phyloP scores from a whole-genome alignment of 2,797 vertebrate species.

The Cephalopachus bancanus region DNA sequence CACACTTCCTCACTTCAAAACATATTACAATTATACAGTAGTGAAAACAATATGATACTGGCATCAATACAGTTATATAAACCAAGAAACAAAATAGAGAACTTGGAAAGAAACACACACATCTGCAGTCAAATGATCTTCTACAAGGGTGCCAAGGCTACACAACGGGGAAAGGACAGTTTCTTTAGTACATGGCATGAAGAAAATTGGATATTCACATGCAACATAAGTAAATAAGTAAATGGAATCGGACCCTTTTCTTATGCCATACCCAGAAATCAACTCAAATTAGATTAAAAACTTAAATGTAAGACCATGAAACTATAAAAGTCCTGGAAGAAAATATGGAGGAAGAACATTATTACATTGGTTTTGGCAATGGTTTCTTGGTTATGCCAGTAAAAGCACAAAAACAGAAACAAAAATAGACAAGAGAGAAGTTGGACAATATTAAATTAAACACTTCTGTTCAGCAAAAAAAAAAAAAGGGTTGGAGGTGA shows the following conservation, averaged over 20 bases:
- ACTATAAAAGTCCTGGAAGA: too few species aligned
- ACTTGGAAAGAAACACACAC: background rate
- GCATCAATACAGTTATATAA: background rate
- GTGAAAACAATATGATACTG: background rate
- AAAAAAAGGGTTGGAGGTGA: background rate
- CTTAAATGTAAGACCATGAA: background rate
- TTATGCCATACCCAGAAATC: background rate
- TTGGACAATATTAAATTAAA: background rate
- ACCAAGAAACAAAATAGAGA: background rate
- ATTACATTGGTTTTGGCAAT: background rate
- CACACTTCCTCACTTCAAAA: background rate
- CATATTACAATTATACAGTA: background rate
- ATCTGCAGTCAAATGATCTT: background rate
- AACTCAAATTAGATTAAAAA: background rate
- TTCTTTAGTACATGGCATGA: background rate
- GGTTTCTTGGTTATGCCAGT: background rate
- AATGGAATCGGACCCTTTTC: background rate
- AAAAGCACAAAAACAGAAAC: background rate
- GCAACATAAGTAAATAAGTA: background rate
- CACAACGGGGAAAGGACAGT: background rate
- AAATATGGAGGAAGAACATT: too few species aligned
- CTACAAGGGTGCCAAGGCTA: background rate
- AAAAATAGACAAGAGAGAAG: background rate
- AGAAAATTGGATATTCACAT: background rate
- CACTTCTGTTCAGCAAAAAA: background rate